Base-by-base conservation (phyloP, 1,140 invertebrate species). In the Belonocnema kinseyi region DNA sequence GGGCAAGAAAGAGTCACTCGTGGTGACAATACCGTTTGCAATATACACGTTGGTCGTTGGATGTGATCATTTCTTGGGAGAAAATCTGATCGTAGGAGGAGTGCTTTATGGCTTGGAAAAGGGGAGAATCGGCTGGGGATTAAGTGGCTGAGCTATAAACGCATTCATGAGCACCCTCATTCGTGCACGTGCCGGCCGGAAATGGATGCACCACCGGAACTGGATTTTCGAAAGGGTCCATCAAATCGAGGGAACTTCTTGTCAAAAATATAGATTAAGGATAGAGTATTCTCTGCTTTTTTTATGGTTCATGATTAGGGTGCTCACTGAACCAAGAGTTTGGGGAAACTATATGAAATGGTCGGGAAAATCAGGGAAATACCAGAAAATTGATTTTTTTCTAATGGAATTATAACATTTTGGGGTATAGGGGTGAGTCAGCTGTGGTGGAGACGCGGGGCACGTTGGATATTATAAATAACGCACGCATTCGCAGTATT, bases 121-220 rank as follows among this genome's bases (percentile, higher is more conserved):
- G 51, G 51, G 74, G 26, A 66, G 33, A 14, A 66, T 33, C 50
- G 73, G 26, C 73, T 21, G 56, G 54, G 33, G 50, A 77, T 74
- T 74, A 74, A 77, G 75, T 66, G 77, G 71, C 52, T 73, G 75
- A 80, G 61, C 50, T 70, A 17, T 73, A 72, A 80, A 52, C 50
- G 54, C 78, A 80, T 80, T 80, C 78, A 71, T 46, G 14, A 16
- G 33, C 61, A 61, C 58, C 58, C 58, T 33, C 58, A 61, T 14
- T 58, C 52, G n/a, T 14, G 26, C 76, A 70, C 76, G 79, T 80
- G 76, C 51, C 79, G 51, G 50, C 73, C 79, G 79, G 79, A 80
- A 80, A 80, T 80, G 75, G 66, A 66, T 75, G 70, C 53, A 80
- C 33, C 46, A 21, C 79, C 79, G 76, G 79, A 77, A 80, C 73